phyloP scores from a whole-genome alignment of 2,888 invertebrate species.

The Thecocarcelia acutangulata region DNA sequence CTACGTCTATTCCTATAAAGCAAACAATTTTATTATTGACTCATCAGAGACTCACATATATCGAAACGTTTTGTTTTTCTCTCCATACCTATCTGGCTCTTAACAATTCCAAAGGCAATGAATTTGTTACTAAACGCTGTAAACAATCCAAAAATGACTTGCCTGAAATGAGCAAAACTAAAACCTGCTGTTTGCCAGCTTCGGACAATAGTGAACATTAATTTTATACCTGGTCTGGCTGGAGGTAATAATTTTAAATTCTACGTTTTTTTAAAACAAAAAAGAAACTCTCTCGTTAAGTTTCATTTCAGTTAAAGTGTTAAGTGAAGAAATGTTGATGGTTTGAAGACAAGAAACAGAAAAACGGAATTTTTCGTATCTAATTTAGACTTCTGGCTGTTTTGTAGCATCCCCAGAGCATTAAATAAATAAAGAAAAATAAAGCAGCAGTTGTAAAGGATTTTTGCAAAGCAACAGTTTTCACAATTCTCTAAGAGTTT shows the following conservation, averaged over 20 bases:
- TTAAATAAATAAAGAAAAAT: not conserved
- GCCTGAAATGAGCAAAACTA: slow-evolving; percentile 33
- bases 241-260: slow-evolving; percentile 49
- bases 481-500: slow-evolving; percentile 52
- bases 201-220: slow-evolving; percentile 69
- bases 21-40: slow-evolving; percentile 80
- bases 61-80: slow-evolving; percentile 19
- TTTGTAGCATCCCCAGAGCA: slow-evolving; percentile 47
- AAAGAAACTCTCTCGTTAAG: not conserved
- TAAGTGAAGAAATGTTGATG: slow-evolving; percentile 32
- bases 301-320: slow-evolving; percentile 30
- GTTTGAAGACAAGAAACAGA: not conserved
- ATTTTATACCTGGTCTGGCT: slow-evolving; percentile 73
- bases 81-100: not conserved
- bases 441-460: slow-evolving; percentile 28
- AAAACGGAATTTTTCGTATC: slow-evolving; percentile 21
- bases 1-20: slow-evolving; percentile 75
- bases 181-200: slow-evolving; percentile 9
- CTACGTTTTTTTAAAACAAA: slow-evolving; percentile 11
- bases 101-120: slow-evolving; percentile 47
- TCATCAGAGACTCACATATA: slow-evolving; percentile 77
- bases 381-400: slow-evolving; percentile 47
- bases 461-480: slow-evolving; percentile 61
- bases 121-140: slow-evolving; percentile 43
- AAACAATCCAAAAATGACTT: slow-evolving; percentile 37